Evolutionary conservation across 2,113 vertebrate species (phyloP).

Genomic region (Mastomys natalensis): DNA sequence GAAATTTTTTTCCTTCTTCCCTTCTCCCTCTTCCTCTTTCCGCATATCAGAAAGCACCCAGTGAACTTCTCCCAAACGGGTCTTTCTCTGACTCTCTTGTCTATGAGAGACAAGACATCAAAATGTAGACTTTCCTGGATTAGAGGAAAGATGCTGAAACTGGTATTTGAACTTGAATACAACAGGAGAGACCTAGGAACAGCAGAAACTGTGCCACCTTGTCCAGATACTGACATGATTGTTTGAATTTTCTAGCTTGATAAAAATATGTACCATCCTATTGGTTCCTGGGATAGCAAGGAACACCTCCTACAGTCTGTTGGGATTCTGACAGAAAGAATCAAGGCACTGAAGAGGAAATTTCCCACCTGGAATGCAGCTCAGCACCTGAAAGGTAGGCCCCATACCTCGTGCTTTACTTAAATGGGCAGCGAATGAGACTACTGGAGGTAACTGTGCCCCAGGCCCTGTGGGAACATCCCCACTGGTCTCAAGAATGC

Average conservation of each 20-base stretch:
- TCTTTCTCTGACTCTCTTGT: conserved; percentile 3
- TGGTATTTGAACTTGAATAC: not conserved
- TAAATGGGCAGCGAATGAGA: not conserved
- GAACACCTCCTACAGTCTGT: conserved; percentile 86
- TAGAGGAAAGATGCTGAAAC: not conserved
- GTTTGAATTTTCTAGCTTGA: conserved; percentile 85
- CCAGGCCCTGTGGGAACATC: too few species aligned
- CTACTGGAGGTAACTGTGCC: not conserved
- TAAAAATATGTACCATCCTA: conserved; percentile 73
- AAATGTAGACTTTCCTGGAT: conserved; percentile 2
- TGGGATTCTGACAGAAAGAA: conserved; percentile 81
- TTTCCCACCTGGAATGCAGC: conserved; percentile 84
- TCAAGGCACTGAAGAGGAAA: conserved; percentile 80
- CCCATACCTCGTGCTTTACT: not conserved
- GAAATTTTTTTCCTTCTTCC: not conserved
- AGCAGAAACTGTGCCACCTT: not conserved
- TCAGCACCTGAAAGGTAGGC: conserved; percentile 88
- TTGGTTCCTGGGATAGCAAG: conserved; percentile 87
- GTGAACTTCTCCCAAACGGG: not conserved
- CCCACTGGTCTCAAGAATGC: not conserved
- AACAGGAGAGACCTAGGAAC: not conserved
- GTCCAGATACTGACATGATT: not conserved
- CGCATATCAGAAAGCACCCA: not conserved
- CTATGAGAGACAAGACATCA: not conserved
- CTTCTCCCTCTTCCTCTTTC: not conserved